Evolutionary conservation across 2,113 vertebrate genomes (phyloP).

Genomic region (Actenoides lindsayi): DNA sequence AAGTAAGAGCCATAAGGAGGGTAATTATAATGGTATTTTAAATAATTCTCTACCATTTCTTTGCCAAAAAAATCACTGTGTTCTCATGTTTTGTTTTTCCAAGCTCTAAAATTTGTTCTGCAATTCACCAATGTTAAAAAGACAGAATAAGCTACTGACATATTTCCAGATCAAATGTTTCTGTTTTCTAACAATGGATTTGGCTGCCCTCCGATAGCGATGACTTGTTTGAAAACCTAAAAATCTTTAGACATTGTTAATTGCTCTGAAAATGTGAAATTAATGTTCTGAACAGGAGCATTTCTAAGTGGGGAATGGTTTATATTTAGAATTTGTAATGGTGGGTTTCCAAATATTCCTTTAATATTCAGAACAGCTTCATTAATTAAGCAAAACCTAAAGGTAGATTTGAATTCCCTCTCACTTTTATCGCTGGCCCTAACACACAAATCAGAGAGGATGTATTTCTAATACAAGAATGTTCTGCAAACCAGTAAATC

Average conservation of each 20-base stretch:
- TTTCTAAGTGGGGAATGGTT: not conserved
- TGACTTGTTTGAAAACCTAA: conserved; percentile 34
- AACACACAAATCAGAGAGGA: conserved; percentile 49
- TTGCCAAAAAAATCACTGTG: conserved; percentile 62
- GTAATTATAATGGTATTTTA: conserved; percentile 69
- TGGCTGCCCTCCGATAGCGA: conserved; percentile 19
- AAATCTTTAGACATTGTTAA: conserved; percentile 45
- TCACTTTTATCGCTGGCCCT: conserved; percentile 45
- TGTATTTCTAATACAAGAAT: conserved; percentile 72
- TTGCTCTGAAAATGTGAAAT: conserved; percentile 46
- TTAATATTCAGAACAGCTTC: conserved; percentile 3
- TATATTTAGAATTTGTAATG: not conserved
- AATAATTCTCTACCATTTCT: conserved; percentile 55
- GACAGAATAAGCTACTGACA: conserved; percentile 36
- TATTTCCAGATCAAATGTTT: conserved; percentile 44
- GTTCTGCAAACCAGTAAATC: conserved; percentile 75
- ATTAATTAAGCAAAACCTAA: conserved; percentile 43
- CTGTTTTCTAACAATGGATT: conserved; percentile 54
- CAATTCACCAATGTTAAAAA: conserved; percentile 52
- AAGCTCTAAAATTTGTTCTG: conserved; percentile 59
- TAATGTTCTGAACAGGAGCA: not conserved
- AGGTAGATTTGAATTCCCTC: conserved; percentile 11
- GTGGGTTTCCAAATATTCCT: conserved; percentile 32
- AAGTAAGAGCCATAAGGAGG: conserved; percentile 62
- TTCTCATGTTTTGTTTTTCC: conserved; percentile 52